Percentiles rank a stretch among this genome's conserved stretches.
These are phyloP conservation scores for Hippoglossus hippoglossus DNA, from an alignment of 2,797 vertebrate species.

Conservation along the genomic window DNA sequence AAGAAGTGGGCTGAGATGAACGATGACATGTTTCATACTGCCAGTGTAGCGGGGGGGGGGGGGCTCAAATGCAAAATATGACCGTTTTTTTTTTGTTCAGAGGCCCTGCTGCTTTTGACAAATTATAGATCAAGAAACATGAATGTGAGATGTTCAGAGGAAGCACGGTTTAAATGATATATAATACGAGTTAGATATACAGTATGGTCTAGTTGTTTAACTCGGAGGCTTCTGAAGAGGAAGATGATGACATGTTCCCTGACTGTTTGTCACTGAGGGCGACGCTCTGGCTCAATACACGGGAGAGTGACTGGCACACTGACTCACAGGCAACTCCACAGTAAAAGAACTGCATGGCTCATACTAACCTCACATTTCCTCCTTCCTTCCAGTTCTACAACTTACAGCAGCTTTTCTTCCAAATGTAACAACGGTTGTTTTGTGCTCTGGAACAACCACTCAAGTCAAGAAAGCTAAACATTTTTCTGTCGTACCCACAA, in stretches of 20 bases:
- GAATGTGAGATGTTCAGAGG: neutral
- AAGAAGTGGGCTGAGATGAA: constrained; percentile 40
- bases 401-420: too few species aligned
- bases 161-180: neutral
- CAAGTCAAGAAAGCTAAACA: too few species aligned
- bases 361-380: too few species aligned
- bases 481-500: too few species aligned
- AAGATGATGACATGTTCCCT: neutral
- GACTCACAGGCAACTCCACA: constrained; percentile 21
- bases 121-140: constrained; percentile 1
- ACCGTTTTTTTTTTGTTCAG: neutral
- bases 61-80: constrained; percentile 7
- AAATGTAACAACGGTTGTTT: too few species aligned
- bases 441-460: too few species aligned
- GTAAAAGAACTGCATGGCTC: too few species aligned
- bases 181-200: neutral
- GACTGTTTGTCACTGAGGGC: constrained; percentile 12
- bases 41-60: neutral
- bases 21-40: constrained; percentile 20
- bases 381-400: neutral
- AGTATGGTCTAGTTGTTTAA: neutral
- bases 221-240: neutral
- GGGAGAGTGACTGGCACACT: constrained; percentile 1
- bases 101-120: constrained; percentile 12
- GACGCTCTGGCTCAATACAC: constrained; percentile 4